phyloP scores from a whole-genome alignment of 1,140 invertebrate genomes.

The Zelostemma sp. region DNA sequence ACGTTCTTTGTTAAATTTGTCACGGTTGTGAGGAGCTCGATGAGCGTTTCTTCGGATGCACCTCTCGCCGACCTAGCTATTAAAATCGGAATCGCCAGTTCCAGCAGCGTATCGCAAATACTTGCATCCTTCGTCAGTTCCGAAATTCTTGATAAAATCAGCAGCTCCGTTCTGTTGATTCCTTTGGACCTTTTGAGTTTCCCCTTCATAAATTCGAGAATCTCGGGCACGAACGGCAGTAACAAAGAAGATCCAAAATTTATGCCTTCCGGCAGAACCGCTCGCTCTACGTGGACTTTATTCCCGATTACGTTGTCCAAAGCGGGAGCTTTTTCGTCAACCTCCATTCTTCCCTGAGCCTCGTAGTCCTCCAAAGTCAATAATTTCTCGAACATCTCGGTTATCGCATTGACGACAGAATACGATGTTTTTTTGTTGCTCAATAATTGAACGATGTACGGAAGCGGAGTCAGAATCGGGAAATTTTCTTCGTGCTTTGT shows the following conservation, averaged over 20 bases:
- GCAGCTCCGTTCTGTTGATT: slow-evolving; percentile 78
- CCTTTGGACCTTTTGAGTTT: slow-evolving; percentile 73
- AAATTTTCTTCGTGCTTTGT: slow-evolving; percentile 61
- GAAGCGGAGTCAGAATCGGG: slow-evolving; percentile 72
- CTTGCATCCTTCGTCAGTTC: slow-evolving; percentile 77
- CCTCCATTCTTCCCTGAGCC: slow-evolving; percentile 55
- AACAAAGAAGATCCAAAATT: slow-evolving; percentile 83
- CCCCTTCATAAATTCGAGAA: slow-evolving; percentile 80
- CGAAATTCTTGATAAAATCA: slow-evolving; percentile 84
- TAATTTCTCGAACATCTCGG: slow-evolving; percentile 85
- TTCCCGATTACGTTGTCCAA: slow-evolving; percentile 47
- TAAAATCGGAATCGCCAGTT: slow-evolving; percentile 81
- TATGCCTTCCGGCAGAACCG: slow-evolving; percentile 62
- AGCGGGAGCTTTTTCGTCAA: slow-evolving; percentile 44
- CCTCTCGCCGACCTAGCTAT: slow-evolving; percentile 72
- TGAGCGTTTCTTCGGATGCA: slow-evolving; percentile 73
- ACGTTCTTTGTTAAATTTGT: slow-evolving; percentile 81
- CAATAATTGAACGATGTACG: slow-evolving; percentile 79
- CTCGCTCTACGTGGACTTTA: slow-evolving; percentile 41
- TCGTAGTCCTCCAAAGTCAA: slow-evolving; percentile 76
- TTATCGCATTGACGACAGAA: slow-evolving; percentile 78
- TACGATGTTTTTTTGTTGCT: slow-evolving; percentile 75
- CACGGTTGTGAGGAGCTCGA: slow-evolving; percentile 79
- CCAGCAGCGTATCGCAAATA: slow-evolving; percentile 77
- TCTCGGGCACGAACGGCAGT: slow-evolving; percentile 78